phyloP scores from a whole-genome alignment of 2,797 vertebrate species.

The Pteronotus mesoamericanus region DNA sequence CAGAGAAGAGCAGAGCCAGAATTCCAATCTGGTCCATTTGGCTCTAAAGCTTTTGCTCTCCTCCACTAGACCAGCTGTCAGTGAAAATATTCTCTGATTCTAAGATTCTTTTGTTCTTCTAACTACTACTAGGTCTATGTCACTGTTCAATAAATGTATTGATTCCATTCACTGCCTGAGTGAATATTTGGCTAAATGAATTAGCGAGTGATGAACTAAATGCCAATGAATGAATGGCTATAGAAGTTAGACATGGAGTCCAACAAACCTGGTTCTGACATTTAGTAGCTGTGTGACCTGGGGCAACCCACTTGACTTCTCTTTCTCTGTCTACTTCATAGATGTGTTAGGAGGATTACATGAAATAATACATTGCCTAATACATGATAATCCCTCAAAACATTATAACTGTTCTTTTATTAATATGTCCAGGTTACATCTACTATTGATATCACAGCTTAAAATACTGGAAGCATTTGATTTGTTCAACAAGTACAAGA shows the following conservation, averaged over 20 bases:
- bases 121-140: background rate
- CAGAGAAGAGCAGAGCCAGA: background rate
- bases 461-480: slow-evolving; percentile 20
- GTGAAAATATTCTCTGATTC: background rate
- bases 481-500: background rate
- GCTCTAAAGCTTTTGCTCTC: slow-evolving; percentile 9
- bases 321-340: background rate
- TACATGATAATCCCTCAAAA: background rate
- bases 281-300: background rate
- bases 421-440: background rate
- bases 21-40: background rate
- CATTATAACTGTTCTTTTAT: background rate
- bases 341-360: background rate
- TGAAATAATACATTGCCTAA: background rate
- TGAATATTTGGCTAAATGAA: background rate
- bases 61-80: background rate
- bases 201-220: background rate
- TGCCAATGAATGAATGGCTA: background rate
- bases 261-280: background rate
- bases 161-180: background rate
- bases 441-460: slow-evolving; percentile 14
- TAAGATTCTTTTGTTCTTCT: slow-evolving; percentile 34
- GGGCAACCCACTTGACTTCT: background rate
- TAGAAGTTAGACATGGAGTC: background rate
- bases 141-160: background rate